Evolutionary conservation across 2,113 vertebrate genomes (phyloP).

Genomic region (Engraulis encrasicolus): DNA sequence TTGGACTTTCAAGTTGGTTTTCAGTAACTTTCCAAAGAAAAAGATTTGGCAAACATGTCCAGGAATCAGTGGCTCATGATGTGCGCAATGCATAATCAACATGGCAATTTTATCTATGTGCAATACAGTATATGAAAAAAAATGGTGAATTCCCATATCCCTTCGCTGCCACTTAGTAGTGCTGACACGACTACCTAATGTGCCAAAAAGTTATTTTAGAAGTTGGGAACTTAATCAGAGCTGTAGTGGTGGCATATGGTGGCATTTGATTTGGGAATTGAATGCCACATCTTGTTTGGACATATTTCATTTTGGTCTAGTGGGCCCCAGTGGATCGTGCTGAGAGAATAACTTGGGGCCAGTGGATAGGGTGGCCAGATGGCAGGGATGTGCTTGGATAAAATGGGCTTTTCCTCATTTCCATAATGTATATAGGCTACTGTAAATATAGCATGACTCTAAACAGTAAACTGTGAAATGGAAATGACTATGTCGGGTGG

Average conservation of each 20-base stretch:
- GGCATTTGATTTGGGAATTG: slow-evolving; percentile 82
- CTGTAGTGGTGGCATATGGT: slow-evolving; percentile 83
- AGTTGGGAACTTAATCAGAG: slow-evolving; percentile 76
- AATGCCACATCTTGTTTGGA: slow-evolving; percentile 81
- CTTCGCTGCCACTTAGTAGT: neutral
- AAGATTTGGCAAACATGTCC: neutral
- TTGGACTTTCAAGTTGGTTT: too few relatives aligned
- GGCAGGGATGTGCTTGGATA: slow-evolving; percentile 68
- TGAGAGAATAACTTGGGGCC: slow-evolving; percentile 74
- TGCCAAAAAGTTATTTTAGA: slow-evolving; percentile 76
- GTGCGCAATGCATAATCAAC: neutral
- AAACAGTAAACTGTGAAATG: too few relatives aligned
- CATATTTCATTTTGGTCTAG: slow-evolving; percentile 84
- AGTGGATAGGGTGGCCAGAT: slow-evolving; percentile 72
- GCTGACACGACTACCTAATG: neutral
- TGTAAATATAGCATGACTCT: too few relatives aligned
- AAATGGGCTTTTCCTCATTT: slow-evolving; percentile 23
- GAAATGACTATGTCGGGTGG: too few relatives aligned
- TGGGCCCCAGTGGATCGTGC: slow-evolving; percentile 75
- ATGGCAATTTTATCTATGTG: neutral
- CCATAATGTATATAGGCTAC: too few relatives aligned
- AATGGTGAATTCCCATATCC: neutral
- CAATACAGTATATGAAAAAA: neutral
- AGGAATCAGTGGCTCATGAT: neutral
- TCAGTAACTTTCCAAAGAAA: too few relatives aligned